These are phyloP conservation scores for Lithobates pipiens DNA, from an alignment of 2,797 vertebrate species.

Conservation along the genomic window DNA sequence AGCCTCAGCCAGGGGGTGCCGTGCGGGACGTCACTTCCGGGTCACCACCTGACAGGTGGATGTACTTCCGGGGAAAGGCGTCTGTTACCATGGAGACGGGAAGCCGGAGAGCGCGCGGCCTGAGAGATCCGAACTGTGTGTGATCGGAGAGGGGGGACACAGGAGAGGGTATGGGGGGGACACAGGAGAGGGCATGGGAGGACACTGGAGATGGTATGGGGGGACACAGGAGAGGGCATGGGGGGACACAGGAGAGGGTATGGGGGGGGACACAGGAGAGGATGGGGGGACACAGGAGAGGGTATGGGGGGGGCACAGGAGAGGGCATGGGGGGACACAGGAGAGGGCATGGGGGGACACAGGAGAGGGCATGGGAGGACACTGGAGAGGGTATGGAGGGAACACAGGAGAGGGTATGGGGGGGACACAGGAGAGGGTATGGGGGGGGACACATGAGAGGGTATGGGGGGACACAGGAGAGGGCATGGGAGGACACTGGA, in stretches of 20 bases:
- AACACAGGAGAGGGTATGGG: not conserved
- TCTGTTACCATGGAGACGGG: slow-evolving; percentile 65
- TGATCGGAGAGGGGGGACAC: not conserved
- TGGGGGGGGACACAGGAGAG: not conserved
- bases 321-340: not conserved
- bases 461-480: not conserved
- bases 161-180: not conserved
- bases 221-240: not conserved
- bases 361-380: not conserved
- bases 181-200: too few species aligned
- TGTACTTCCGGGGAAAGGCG: not conserved
- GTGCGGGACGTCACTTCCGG: not conserved
- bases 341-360: not conserved
- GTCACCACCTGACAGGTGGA: not conserved
- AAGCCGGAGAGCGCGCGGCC: slow-evolving; percentile 74
- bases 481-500: not conserved
- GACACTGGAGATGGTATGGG: not conserved
- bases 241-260: not conserved
- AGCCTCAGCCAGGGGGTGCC: too few species aligned
- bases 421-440: not conserved
- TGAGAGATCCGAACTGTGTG: not conserved
- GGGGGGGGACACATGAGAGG: not conserved
- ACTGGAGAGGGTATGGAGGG: not conserved
- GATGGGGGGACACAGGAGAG: not conserved
- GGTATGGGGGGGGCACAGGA: not conserved